Base-by-base conservation (phyloP, 2,113 vertebrate genomes). In the Forbesichthys agassizii region DNA sequence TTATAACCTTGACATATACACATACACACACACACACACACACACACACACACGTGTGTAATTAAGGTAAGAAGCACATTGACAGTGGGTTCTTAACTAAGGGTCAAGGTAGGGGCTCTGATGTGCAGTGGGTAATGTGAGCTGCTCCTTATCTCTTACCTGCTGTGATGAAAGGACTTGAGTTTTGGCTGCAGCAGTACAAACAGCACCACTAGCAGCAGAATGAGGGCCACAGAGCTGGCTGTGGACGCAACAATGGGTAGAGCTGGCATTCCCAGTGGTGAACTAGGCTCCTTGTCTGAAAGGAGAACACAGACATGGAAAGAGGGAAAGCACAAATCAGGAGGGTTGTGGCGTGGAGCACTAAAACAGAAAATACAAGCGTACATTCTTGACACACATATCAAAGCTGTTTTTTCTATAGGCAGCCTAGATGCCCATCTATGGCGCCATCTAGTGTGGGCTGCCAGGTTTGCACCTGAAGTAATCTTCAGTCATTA, bases 151-250 rank as follows among this genome's bases (percentile, higher is more conserved):
- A 46, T 18, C 51, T 47, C 94, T 91, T 60, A 98, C 98, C 98
- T 95, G 94, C 88, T 98, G 12, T 98, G 97, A 84, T 99, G 97
- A 88, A 99, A 97, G 0, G 97, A 98, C 92, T 99, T 99, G 84
- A 99, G 94, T 87, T 97, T 99, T 56, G 97, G 98, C 89, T 99
- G 98, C 76, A 99, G 93, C 75, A 99, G 89, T 70, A 99, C 98
- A 81, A 99, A 98, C 66, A 99, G 90, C 81, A 99, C 96, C 68
- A 99, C 95, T 18, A 99, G 89, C 73, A 99, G 95, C 73, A 99
- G 93, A 79, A 99, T 96, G 78, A 99, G 92, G 0, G 92, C 94
- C 0, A 99, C 97, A 0, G 95, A 98, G 73, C 96, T 97, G 1
- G 97, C 97, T 14, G 98, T 99, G 74, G 96, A 95, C 4, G 95